Percentiles rank a stretch among this genome's conserved stretches.
phyloP scores from a whole-genome alignment of 2,113 vertebrate species.

The Tamias sibiricus region DNA sequence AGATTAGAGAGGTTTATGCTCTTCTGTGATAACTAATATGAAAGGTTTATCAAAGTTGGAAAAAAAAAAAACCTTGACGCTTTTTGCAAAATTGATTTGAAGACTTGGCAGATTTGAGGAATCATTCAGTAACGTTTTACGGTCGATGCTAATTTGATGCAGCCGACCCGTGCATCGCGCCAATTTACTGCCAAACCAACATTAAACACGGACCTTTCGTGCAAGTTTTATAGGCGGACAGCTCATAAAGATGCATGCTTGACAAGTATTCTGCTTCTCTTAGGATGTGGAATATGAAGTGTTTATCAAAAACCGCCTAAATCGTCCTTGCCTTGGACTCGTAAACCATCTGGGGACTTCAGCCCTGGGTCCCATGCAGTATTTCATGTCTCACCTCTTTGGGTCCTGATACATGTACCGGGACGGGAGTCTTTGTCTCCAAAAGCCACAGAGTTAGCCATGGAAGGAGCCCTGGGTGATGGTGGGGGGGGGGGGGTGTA shows the following conservation, averaged over 20 bases:
- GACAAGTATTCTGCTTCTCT: slow-evolving; percentile 77
- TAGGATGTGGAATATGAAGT: slow-evolving; percentile 71
- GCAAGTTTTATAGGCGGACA: slow-evolving; percentile 80
- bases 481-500: no score
- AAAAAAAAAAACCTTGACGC: slow-evolving; percentile 2
- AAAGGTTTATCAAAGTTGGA: slow-evolving; percentile 78
- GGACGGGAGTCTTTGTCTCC: neutral
- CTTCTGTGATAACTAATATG: slow-evolving; percentile 71
- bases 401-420: rapidly evolving
- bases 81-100: slow-evolving; percentile 79
- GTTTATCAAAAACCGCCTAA: slow-evolving; percentile 67
- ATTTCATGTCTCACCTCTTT: slow-evolving; percentile 14
- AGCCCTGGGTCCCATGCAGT: neutral
- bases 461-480: neutral
- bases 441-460: neutral
- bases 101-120: slow-evolving; percentile 83
- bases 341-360: slow-evolving; percentile 4
- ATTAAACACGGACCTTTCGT: slow-evolving; percentile 79
- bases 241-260: slow-evolving; percentile 83
- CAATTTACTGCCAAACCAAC: slow-evolving; percentile 82
- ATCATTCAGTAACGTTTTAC: slow-evolving; percentile 82
- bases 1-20: slow-evolving; percentile 74
- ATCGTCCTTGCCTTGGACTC: slow-evolving; percentile 39
- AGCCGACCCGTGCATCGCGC: slow-evolving; percentile 57
- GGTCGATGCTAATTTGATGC: slow-evolving; percentile 85